Conservation (phyloP, 2,797 vertebrate genomes). For the Agapornis canus region DNA sequence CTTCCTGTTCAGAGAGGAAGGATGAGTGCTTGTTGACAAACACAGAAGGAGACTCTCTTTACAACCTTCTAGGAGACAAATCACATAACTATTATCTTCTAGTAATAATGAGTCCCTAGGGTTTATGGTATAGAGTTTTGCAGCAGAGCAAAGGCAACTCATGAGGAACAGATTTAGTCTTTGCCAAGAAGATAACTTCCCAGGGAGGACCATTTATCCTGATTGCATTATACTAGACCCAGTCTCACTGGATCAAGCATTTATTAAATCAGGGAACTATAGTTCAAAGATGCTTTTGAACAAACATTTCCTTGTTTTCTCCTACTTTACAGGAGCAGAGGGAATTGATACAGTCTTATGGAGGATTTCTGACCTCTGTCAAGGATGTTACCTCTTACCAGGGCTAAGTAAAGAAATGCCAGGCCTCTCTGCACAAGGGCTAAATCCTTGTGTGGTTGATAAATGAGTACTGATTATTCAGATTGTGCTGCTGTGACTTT, state of each 20-base stretch:
- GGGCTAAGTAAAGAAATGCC: background rate
- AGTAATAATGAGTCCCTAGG: background rate
- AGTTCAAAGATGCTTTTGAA: background rate
- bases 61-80: background rate
- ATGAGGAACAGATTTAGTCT: background rate
- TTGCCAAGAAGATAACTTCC: background rate
- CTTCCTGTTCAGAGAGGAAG: background rate
- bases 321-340: background rate
- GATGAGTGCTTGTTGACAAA: background rate
- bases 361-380: background rate
- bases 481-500: background rate
- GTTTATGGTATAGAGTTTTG: fast-evolving
- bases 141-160: background rate
- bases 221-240: background rate
- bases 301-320: background rate
- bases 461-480: background rate
- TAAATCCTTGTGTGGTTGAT: background rate
- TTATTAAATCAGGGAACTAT: background rate
- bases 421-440: background rate
- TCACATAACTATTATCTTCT: background rate
- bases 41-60: background rate
- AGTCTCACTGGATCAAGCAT: background rate
- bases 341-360: background rate
- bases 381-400: background rate
- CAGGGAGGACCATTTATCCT: background rate